Percentiles rank a stretch among this genome's conserved stretches.
Evolutionary conservation across 2,797 vertebrate species (phyloP).

Genomic region (Myotis daubentonii): DNA sequence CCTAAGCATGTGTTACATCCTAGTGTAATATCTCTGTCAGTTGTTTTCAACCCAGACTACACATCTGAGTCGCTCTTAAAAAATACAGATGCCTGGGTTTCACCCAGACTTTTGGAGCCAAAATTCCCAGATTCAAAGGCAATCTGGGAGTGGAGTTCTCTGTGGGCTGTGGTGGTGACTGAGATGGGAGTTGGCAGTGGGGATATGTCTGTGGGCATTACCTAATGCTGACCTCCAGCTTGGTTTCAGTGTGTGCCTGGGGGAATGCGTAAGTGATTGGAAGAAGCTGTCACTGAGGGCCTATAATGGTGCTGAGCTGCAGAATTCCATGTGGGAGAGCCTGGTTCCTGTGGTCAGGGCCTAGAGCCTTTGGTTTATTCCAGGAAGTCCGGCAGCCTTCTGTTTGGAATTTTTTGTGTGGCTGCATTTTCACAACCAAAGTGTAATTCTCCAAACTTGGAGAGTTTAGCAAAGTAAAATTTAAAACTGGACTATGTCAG

Average conservation of each 20-base stretch:
- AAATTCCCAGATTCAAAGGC: conserved; percentile 22
- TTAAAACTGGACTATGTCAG: conserved; percentile 62
- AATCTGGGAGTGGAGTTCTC: conserved; percentile 22
- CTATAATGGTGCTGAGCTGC: conserved; percentile 46
- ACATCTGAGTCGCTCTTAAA: background rate
- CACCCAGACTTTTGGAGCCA: conserved; percentile 8
- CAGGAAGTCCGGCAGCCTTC: conserved; percentile 58
- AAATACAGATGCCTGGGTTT: background rate
- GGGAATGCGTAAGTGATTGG: background rate
- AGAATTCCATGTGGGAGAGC: conserved; percentile 66
- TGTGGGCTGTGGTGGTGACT: background rate
- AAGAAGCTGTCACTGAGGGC: conserved; percentile 42
- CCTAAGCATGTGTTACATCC: background rate
- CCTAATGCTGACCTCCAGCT: conserved; percentile 56
- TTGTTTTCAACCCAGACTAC: conserved; percentile 11
- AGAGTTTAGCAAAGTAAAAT: conserved; percentile 74
- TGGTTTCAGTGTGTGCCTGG: background rate
- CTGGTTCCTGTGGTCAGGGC: conserved; percentile 64
- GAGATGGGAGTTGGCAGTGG: conserved; percentile 33
- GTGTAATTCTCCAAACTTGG: conserved; percentile 67
- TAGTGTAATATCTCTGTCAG: background rate
- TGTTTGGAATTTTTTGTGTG: conserved; percentile 66
- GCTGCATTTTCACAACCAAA: conserved; percentile 55
- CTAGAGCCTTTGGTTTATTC: conserved; percentile 73
- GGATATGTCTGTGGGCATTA: conserved; percentile 55